Conservation (phyloP, 2,888 invertebrate species). For the Mylabris sibirica region DNA sequence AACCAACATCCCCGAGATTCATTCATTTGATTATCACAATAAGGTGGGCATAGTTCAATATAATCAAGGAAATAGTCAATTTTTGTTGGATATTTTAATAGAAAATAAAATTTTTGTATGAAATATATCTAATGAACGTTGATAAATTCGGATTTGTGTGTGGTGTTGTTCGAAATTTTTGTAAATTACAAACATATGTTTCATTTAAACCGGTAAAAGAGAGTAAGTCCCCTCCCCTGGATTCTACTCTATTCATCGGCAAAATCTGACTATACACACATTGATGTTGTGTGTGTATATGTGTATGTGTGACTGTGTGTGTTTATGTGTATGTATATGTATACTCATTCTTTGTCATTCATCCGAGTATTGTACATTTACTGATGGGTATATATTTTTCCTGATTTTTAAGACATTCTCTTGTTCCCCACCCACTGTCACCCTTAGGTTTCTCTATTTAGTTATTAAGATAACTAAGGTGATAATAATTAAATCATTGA, state of each 20-base stretch:
- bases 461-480: too few relatives aligned
- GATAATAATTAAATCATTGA: not conserved
- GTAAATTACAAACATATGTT: conserved; percentile 37
- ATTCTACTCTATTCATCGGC: conserved; percentile 36
- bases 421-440: too few relatives aligned
- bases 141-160: not conserved
- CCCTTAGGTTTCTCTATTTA: too few relatives aligned
- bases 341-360: conserved; percentile 38
- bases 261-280: conserved; percentile 31
- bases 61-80: not conserved
- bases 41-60: not conserved
- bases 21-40: not conserved
- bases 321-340: too few relatives aligned
- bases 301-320: too few relatives aligned
- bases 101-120: not conserved
- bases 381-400: too few relatives aligned
- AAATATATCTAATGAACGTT: not conserved
- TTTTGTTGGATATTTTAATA: not conserved
- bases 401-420: too few relatives aligned
- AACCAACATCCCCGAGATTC: not conserved
- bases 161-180: conserved; percentile 26
- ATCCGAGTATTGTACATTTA: conserved; percentile 33
- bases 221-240: conserved; percentile 29
- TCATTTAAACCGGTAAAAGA: conserved; percentile 26
- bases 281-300: conserved; percentile 10